Conservation (phyloP, 2,888 invertebrate species). For the Mechanitis mazaeus region DNA sequence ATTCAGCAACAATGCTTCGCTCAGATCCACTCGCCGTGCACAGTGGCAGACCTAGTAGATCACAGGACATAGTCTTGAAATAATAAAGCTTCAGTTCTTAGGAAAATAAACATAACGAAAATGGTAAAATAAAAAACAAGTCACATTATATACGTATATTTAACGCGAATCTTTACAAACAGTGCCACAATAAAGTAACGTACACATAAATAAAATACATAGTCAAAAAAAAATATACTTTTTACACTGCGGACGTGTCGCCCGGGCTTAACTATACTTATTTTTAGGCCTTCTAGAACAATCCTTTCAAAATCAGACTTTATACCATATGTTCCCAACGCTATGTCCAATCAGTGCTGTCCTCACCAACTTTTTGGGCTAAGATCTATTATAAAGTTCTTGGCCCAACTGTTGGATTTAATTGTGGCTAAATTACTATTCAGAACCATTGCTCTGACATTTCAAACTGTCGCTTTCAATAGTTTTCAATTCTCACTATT, state of each 20-base stretch:
- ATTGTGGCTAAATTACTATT: too few relatives aligned
- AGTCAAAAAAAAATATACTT: conserved; percentile 26
- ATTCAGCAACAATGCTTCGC: too few relatives aligned
- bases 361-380: too few relatives aligned
- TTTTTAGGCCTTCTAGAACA: conserved; percentile 22
- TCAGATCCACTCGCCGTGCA: too few relatives aligned
- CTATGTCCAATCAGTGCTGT: not conserved
- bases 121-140: conserved; percentile 3
- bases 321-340: conserved; percentile 6
- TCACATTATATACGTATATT: conserved; percentile 25
- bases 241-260: conserved; percentile 17
- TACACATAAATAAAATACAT: conserved; percentile 50
- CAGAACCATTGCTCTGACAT: too few relatives aligned
- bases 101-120: not conserved
- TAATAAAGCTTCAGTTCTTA: too few relatives aligned
- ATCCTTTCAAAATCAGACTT: conserved; percentile 23
- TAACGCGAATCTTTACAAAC: conserved; percentile 35
- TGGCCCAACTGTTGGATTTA: too few relatives aligned
- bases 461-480: too few relatives aligned
- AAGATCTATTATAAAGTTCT: too few relatives aligned
- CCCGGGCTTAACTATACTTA: conserved; percentile 18
- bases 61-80: too few relatives aligned
- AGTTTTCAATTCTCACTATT: too few relatives aligned
- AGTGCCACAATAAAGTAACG: conserved; percentile 57
- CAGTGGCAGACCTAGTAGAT: too few relatives aligned